Evolutionary conservation across 2,888 invertebrate species (phyloP).

Genomic region (Dryadula phaetusa): DNA sequence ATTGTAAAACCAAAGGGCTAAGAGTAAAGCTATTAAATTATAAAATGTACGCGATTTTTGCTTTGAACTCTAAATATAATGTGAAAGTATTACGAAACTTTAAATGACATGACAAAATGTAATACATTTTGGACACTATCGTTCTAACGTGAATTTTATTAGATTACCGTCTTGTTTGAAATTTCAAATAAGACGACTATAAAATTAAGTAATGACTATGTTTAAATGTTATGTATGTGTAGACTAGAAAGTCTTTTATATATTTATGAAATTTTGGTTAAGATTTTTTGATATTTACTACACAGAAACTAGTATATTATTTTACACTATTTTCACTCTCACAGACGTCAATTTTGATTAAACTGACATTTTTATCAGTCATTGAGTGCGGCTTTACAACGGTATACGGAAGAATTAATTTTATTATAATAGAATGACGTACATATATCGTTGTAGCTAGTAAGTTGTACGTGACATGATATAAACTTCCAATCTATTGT

Average conservation of each 20-base stretch:
- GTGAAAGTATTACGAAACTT: neutral
- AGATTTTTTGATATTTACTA: neutral
- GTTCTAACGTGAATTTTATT: neutral
- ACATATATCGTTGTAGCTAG: neutral
- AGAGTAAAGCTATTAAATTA: neutral
- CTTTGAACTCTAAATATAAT: neutral
- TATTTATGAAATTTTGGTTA: neutral
- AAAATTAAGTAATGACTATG: neutral
- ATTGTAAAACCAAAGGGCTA: neutral
- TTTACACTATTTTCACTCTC: neutral
- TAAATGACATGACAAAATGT: neutral
- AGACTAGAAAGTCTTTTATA: too few relatives aligned
- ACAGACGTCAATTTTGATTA: neutral
- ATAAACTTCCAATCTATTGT: neutral
- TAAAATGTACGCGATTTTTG: neutral
- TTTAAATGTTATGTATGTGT: too few relatives aligned
- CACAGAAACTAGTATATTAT: neutral
- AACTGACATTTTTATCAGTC: neutral
- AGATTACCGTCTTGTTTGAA: neutral
- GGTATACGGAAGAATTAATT: too few relatives aligned
- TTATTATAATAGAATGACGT: neutral
- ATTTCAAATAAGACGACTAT: neutral
- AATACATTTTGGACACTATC: neutral
- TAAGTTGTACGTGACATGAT: neutral
- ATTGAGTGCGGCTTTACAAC: neutral